Conservation (phyloP, 2,797 vertebrate species). For the Manis crassicaudata region DNA sequence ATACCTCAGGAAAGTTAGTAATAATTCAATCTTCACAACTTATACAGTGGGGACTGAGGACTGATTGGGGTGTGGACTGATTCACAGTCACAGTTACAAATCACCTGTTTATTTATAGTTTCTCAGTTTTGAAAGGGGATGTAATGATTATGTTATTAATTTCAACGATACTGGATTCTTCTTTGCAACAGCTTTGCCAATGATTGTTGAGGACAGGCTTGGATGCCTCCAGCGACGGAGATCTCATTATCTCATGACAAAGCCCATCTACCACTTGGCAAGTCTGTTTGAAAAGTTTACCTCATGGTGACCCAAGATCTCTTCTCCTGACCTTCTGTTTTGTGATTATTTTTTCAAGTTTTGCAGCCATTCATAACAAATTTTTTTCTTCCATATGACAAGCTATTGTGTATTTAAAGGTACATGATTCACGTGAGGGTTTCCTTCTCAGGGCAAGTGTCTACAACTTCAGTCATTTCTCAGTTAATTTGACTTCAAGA, state of each 20-base stretch:
- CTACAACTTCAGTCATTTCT: neutral
- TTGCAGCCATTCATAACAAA: neutral
- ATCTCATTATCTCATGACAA: neutral
- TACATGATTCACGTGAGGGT: neutral
- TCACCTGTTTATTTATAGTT: constrained; percentile 49
- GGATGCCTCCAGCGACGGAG: neutral
- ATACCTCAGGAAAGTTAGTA: constrained; percentile 49
- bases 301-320: neutral
- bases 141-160: constrained; percentile 28
- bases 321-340: neutral
- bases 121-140: constrained; percentile 20
- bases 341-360: neutral
- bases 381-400: neutral
- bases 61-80: constrained; percentile 22
- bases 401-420: neutral
- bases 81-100: constrained; percentile 58
- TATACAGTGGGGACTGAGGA: neutral
- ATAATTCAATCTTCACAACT: constrained; percentile 46
- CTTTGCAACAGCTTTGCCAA: neutral
- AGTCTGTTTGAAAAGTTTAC: neutral
- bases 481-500: neutral
- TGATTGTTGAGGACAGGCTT: neutral
- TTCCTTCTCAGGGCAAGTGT: neutral
- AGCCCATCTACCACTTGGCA: neutral
- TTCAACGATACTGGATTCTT: neutral